Evolutionary conservation across 1,140 invertebrate species (phyloP), one percentile per base, ranked within the genome.

Genomic region (Drosophila lacteicornis): DNA sequence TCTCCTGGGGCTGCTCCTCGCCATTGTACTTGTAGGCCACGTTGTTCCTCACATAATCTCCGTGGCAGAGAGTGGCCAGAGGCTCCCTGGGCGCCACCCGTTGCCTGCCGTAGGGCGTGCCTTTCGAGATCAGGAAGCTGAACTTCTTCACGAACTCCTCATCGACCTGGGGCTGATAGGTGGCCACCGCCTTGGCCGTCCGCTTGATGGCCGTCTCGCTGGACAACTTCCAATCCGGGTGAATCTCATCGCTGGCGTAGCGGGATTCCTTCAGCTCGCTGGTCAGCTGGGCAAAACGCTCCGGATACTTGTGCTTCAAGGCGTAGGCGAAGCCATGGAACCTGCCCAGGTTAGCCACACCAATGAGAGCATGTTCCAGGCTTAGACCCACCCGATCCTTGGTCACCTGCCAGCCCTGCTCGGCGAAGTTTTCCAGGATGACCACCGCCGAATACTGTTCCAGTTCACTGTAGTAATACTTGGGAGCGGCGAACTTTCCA

Each of bases 41-140:
- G 67, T 92, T 92, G 30, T 92, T 92, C 15, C 92, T 51, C 45
- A 92, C 45, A 74, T 79, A 92, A 33, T 92, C 92, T 0, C 91
- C 91, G 22, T 92, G 92, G 30, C 91, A 92, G 12, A 92, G 69
- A 0, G 73, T 87, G 15, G 81, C 71, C 5, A 85, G 50, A 1
- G 92, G 91, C 49, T 92, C 91, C 13, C 63, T 56, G 0, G 91
- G 88, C 4, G 70, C 55, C 9, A 92, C 78, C 4, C 68, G 55
- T 40, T 91, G 62, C 0, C 75, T 61, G 2, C 81, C 80, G 22
- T 25, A 25, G 0, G 22, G 22, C 22, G 22, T 22, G 1, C 22
- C 22, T 25, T 25, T 25, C 22, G 30, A 11, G 1, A 77, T 53
- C 17, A 92, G n/a, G 3, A 47, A 13, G 12, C 22, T 7, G 1